Conservation (phyloP, 2,888 invertebrate species). For the Chrysolina oricalcia region DNA sequence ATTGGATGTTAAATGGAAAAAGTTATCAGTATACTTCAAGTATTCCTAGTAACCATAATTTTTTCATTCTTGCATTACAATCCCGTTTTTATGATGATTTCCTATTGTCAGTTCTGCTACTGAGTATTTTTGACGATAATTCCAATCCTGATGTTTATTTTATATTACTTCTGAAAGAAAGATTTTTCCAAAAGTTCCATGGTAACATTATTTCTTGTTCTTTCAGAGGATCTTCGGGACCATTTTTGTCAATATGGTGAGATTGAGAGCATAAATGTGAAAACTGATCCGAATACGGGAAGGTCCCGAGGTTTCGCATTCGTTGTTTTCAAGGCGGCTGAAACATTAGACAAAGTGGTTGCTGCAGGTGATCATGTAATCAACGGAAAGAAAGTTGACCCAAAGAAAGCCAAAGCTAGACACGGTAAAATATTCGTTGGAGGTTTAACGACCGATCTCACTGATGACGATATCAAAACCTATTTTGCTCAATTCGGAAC, state of each 20-base stretch:
- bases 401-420: slow-evolving; percentile 95
- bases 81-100: slow-evolving; percentile 53
- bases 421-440: slow-evolving; percentile 98
- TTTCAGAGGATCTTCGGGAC: slow-evolving; percentile 95
- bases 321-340: slow-evolving; percentile 92
- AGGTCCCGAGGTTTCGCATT: slow-evolving; percentile 97
- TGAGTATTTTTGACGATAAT: slow-evolving; percentile 58
- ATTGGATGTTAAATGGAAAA: too few species aligned
- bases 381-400: slow-evolving; percentile 96
- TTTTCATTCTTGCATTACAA: too few species aligned
- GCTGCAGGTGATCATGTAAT: slow-evolving; percentile 92
- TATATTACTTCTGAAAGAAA: background rate
- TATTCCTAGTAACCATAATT: too few species aligned
- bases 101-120: slow-evolving; percentile 61
- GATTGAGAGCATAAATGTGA: slow-evolving; percentile 96
- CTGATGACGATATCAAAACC: slow-evolving; percentile 94
- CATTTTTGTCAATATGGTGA: slow-evolving; percentile 96
- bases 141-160: slow-evolving; percentile 46
- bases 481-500: slow-evolving; percentile 95
- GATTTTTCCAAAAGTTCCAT: background rate
- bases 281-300: slow-evolving; percentile 96
- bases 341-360: slow-evolving; percentile 93
- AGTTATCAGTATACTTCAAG: too few species aligned
- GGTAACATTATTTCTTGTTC: slow-evolving; percentile 39
- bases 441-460: slow-evolving; percentile 92